phyloP scores from a whole-genome alignment of 2,797 vertebrate genomes.

The Chiroxiphia lanceolata region DNA sequence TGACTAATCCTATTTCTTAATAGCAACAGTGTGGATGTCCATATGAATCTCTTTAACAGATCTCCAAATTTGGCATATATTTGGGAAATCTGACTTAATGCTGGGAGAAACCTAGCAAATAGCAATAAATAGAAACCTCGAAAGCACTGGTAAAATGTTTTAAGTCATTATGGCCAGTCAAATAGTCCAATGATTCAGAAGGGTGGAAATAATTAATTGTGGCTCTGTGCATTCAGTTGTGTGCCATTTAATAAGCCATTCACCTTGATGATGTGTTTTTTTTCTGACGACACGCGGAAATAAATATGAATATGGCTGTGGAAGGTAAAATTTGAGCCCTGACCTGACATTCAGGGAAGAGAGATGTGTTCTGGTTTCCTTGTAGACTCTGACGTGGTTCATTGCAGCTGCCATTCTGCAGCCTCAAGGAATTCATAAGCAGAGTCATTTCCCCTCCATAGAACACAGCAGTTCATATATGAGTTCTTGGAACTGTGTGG shows the following conservation, averaged over 20 bases:
- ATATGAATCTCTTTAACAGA: neutral
- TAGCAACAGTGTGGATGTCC: neutral
- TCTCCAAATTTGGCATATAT: neutral
- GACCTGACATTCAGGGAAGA: neutral
- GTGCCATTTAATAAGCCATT: neutral
- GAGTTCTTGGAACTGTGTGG: neutral
- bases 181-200: neutral
- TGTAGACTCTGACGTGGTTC: neutral
- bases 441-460: neutral
- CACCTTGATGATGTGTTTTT: neutral
- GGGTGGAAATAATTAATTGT: neutral
- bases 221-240: neutral
- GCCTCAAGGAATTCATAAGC: neutral
- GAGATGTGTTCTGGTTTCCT: neutral
- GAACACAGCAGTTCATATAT: neutral
- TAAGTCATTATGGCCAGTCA: neutral
- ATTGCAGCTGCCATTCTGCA: neutral
- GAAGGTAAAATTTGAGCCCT: neutral
- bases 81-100: neutral
- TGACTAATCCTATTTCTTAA: constrained; percentile 16
- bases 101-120: neutral
- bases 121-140: neutral
- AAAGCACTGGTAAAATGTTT: neutral
- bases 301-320: no score
- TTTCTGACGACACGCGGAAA: neutral